phyloP scores from a whole-genome alignment of 2,888 invertebrate genomes.

The Cancer borealis region DNA sequence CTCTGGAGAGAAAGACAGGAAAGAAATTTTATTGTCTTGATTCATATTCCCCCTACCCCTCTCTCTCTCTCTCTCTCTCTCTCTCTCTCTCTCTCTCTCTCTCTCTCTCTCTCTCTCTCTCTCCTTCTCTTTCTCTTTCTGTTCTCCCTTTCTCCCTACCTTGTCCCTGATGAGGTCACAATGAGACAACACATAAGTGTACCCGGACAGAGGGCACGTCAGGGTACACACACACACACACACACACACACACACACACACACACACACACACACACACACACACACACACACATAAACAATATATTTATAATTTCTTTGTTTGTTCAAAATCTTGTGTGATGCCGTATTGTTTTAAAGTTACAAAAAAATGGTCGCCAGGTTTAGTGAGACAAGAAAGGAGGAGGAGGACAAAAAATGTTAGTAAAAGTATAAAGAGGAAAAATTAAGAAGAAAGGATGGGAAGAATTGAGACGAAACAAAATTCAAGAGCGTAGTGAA shows the following conservation, averaged over 20 bases:
- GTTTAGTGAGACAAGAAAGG: too few species aligned
- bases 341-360: too few species aligned
- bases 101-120: constrained; percentile 34
- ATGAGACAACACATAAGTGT: constrained; percentile 8
- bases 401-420: too few species aligned
- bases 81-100: constrained; percentile 15
- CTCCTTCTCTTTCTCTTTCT: background rate
- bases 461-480: too few species aligned
- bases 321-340: too few species aligned
- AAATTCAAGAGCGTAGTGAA: too few species aligned
- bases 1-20: background rate
- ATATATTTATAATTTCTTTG: too few species aligned
- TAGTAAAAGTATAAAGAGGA: too few species aligned
- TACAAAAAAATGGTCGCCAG: too few species aligned
- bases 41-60: background rate
- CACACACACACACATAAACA: background rate
- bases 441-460: too few species aligned
- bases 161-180: constrained; percentile 1
- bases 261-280: constrained; percentile 20
- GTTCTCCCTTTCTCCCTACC: background rate
- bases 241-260: constrained; percentile 12
- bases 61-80: background rate
- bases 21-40: background rate
- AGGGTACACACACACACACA: constrained; percentile 11
- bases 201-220: background rate